Evolutionary conservation across 2,888 invertebrate species (phyloP).

Genomic region (Mythimna impura): DNA sequence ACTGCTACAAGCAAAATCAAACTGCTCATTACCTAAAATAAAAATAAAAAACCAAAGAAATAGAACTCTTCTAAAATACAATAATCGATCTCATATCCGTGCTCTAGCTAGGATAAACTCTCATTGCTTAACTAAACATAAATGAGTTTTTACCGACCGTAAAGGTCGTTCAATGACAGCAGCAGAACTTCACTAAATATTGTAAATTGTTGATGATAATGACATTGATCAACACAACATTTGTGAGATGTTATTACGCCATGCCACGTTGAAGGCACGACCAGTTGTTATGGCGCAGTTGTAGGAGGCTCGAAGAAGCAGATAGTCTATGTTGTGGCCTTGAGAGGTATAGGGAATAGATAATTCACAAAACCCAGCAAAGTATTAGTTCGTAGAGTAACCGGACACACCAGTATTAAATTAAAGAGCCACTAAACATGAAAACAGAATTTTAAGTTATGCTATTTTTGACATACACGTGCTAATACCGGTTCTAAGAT

Average conservation of each 20-base stretch:
- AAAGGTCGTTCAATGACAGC: constrained; percentile 30
- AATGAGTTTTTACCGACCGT: constrained; percentile 7
- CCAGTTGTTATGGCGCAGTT: constrained; percentile 18
- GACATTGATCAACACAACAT: constrained; percentile 30
- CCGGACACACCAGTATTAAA: constrained; percentile 30
- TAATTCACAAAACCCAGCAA: neutral
- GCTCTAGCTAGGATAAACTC: neutral
- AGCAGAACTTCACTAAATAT: neutral
- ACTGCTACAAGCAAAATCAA: neutral
- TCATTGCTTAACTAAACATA: neutral
- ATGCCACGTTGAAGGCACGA: constrained; percentile 3
- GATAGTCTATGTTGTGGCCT: neutral
- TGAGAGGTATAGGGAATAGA: neutral
- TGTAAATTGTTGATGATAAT: constrained; percentile 34
- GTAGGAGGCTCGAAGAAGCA: neutral
- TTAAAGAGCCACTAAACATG: constrained; percentile 33
- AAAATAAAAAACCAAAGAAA: neutral
- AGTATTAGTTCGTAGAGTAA: constrained; percentile 5
- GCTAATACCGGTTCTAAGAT: constrained; percentile 26
- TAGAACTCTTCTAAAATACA: neutral
- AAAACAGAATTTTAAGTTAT: constrained; percentile 35
- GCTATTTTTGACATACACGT: constrained; percentile 11
- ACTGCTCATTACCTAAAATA: neutral
- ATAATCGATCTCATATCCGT: neutral
- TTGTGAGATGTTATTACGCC: constrained; percentile 1